A percentile compares a stretch with the other conserved stretches of the same genome.
Evolutionary conservation across 2,797 vertebrate genomes (phyloP).

Genomic region (Pteropus rufus): DNA sequence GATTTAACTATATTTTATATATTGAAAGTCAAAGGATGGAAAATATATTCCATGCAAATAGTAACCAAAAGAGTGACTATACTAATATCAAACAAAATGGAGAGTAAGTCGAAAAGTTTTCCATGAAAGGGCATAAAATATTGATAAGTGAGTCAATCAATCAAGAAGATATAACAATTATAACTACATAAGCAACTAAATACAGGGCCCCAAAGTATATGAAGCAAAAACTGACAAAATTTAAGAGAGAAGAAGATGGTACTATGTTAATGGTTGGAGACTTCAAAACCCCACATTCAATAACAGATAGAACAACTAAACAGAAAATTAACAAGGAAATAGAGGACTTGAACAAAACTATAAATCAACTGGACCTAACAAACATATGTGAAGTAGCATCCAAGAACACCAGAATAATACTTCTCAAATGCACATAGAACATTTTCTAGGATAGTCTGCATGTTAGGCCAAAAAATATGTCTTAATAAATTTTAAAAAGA

Average conservation of each 20-base stretch:
- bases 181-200: neutral
- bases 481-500: neutral
- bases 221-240: neutral
- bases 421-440: neutral
- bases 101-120: neutral
- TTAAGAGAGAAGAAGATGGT: neutral
- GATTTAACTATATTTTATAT: neutral
- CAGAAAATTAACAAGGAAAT: neutral
- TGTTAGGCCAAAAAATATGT: neutral
- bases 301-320: neutral
- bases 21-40: neutral
- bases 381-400: neutral
- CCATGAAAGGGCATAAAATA: neutral
- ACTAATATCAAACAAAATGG: neutral
- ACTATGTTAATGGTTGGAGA: neutral
- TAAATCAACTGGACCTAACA: neutral
- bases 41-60: neutral
- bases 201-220: neutral
- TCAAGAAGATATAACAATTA: neutral
- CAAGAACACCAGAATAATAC: neutral
- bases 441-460: neutral
- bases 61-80: neutral
- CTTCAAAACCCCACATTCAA: neutral
- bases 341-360: neutral
- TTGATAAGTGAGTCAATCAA: neutral